Evolutionary conservation across 2,797 vertebrate genomes (phyloP), one percentile per base, ranked within the genome.

Genomic region (Syngnathus acus): DNA sequence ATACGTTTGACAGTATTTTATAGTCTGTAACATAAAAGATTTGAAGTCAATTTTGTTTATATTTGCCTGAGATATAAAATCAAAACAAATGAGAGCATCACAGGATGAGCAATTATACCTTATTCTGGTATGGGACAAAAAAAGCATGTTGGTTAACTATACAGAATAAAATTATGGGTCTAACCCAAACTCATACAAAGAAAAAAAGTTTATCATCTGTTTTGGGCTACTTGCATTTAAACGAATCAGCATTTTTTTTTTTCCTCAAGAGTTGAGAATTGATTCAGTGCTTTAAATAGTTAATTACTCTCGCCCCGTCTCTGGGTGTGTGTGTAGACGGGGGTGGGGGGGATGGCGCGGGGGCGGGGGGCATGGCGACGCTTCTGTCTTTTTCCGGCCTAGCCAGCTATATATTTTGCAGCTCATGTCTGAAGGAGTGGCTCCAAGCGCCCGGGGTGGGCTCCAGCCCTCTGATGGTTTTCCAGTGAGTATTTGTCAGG

Each of bases 401-500:
- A 85, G 81, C 73, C 81, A 86, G 86, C 85, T 86, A 84, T 89
- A 89, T 91, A 89, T 91, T 90, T 90, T 89, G 88, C 85, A 87
- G 89, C 85, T 90, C 89, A 84, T 91, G 91, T 92, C 91, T 92
- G 88, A 90, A 90, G 91, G 91, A 89, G 90, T 90, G 94, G 92
- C 93, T 94, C 93, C 92, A 90, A 88, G 92, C 93, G 79, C 91
- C 89, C 86, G 92, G 92, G 93, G 93, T 93, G 93, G 93, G 92
- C 91, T 93, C 87, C 85, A 81, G 77, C 88, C 91, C 91, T 92
- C 92, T 91, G 93, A 92, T 93, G 93, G 91, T 92, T 94, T 94
- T 94, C 93, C 94, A 94, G 91, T 88, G 91, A 94, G 94, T 94
- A 94, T 92, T 93, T 94, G 94, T 95, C 92, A 92, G 95, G 95